Conservation (phyloP, 2,888 invertebrate genomes). For the Limnephilus lunatus region DNA sequence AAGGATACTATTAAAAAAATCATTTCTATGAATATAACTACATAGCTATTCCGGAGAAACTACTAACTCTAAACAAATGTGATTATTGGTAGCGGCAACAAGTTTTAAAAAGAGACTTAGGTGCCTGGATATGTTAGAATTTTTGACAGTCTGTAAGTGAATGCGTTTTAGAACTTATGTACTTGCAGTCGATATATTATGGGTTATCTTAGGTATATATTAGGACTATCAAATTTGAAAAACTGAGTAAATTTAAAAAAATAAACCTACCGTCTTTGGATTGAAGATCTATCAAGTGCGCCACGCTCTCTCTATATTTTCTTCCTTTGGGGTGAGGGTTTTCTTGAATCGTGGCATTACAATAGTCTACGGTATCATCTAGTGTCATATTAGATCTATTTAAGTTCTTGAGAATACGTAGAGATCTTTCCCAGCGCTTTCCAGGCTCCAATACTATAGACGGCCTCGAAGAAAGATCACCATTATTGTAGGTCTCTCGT, state of each 20-base stretch:
- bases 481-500: neutral
- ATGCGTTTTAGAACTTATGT: no score
- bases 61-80: neutral
- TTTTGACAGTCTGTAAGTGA: no score
- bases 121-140: no score
- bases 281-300: constrained; percentile 77
- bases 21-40: no score
- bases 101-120: neutral
- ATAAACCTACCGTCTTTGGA: constrained; percentile 71
- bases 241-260: constrained; percentile 10
- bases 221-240: neutral
- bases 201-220: no score
- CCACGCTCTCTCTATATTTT: constrained; percentile 78
- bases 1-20: no score
- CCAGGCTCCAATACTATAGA: constrained; percentile 77
- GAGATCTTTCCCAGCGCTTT: constrained; percentile 83
- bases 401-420: constrained; percentile 78
- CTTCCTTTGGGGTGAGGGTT: constrained; percentile 74
- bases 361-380: constrained; percentile 64
- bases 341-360: constrained; percentile 70
- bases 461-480: constrained; percentile 8
- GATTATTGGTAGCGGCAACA: neutral
- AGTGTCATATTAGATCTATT: constrained; percentile 72
- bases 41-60: no score
- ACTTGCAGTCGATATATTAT: no score